phyloP scores from a whole-genome alignment of 2,797 vertebrate species.

The Bradypodion ventrale region DNA sequence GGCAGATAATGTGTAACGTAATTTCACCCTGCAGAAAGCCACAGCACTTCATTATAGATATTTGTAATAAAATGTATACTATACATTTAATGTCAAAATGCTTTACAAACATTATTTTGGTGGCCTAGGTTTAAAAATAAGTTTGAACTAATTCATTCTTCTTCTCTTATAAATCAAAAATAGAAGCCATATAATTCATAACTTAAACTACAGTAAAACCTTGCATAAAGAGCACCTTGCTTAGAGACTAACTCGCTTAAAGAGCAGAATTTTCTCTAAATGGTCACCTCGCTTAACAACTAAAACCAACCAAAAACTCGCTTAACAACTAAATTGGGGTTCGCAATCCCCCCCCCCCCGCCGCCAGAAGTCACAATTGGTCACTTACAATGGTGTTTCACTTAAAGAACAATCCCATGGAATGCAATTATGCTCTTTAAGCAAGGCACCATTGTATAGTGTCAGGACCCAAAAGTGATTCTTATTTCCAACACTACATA shows the following conservation, averaged over 20 bases:
- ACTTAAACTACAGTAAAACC: conserved; percentile 10
- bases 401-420: too few species aligned
- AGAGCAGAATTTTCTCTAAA: too few species aligned
- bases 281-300: too few species aligned
- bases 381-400: too few species aligned
- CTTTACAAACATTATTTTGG: background rate
- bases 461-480: background rate
- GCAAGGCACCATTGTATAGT: too few species aligned
- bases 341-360: too few species aligned
- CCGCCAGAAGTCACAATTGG: too few species aligned
- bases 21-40: background rate
- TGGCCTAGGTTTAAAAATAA: background rate
- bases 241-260: too few species aligned
- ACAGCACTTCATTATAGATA: background rate
- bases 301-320: too few species aligned
- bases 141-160: background rate
- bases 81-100: background rate
- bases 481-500: background rate
- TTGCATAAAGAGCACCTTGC: too few species aligned
- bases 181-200: background rate
- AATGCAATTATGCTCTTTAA: too few species aligned
- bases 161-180: background rate
- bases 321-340: too few species aligned
- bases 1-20: background rate
- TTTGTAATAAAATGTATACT: background rate